These are phyloP conservation scores for Hyphantria cunea DNA, from an alignment of 1,140 invertebrate genomes.

Conservation along the genomic window DNA sequence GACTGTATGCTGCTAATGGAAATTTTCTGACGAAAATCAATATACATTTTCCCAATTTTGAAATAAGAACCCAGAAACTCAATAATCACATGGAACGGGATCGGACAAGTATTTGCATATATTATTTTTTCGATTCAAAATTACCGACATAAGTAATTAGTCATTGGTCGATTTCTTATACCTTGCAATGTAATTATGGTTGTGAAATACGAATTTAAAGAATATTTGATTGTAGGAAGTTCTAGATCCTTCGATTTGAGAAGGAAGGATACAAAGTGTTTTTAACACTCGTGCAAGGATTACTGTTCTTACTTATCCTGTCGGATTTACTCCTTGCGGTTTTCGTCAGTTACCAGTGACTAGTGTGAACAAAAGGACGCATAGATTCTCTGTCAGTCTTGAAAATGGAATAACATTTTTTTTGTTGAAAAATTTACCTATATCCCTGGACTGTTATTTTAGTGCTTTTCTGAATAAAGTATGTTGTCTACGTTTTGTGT, in stretches of 20 bases:
- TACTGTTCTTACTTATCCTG: neutral
- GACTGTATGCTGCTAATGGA: too few species aligned
- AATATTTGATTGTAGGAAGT: slow-evolving; percentile 2
- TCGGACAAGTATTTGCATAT: too few species aligned
- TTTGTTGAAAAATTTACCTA: neutral
- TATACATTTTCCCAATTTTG: too few species aligned
- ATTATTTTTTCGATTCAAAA: too few species aligned
- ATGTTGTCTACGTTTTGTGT: too few species aligned
- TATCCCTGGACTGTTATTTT: too few species aligned
- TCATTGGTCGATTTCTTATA: neutral
- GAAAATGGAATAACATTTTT: slow-evolving; percentile 19
- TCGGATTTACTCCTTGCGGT: neutral
- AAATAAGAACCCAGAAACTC: too few species aligned
- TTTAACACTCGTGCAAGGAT: slow-evolving; percentile 6
- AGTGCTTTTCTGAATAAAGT: too few species aligned
- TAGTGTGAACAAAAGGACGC: slow-evolving; percentile 6
- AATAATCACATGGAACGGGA: too few species aligned
- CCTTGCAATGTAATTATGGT: slow-evolving; percentile 12
- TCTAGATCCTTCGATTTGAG: slow-evolving; percentile 17
- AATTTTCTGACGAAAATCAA: too few species aligned
- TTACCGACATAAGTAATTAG: too few species aligned
- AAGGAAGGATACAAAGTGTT: slow-evolving; percentile 18
- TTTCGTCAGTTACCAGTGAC: slow-evolving; percentile 15
- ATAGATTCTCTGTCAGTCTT: slow-evolving; percentile 1
- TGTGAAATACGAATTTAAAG: slow-evolving; percentile 2